Percentiles rank a stretch among this genome's conserved stretches.
phyloP scores from a whole-genome alignment of 1,140 invertebrate species.

The Diabrotica undecimpunctata region DNA sequence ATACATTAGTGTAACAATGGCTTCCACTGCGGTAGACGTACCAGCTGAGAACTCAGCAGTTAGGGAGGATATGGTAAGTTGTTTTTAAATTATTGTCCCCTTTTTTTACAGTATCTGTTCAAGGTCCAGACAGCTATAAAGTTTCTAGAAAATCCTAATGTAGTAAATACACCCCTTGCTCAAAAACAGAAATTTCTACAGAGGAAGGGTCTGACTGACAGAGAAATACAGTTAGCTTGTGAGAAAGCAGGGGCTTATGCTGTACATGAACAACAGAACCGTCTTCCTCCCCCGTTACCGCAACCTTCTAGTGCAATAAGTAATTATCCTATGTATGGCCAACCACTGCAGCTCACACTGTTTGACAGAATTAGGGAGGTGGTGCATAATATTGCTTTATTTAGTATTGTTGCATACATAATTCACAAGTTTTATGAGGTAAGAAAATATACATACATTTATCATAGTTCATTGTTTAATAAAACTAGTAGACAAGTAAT shows the following conservation, averaged over 20 bases:
- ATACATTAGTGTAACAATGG: conserved; percentile 4
- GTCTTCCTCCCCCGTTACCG: conserved; percentile 25
- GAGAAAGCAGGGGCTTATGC: conserved; percentile 55
- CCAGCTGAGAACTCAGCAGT: conserved; percentile 8
- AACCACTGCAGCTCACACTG: conserved; percentile 36
- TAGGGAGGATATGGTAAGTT: conserved; percentile 19
- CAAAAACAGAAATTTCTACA: conserved; percentile 77
- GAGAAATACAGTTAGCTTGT: conserved; percentile 72
- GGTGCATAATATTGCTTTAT: conserved; percentile 62
- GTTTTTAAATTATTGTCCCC: conserved; percentile 17
- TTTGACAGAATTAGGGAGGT: conserved; percentile 62
- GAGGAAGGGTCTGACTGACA: conserved; percentile 75
- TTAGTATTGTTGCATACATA: conserved; percentile 67
- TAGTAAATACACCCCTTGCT: conserved; percentile 65
- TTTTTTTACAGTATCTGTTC: conserved; percentile 23
- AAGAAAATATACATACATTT: neutral
- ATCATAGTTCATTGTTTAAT: no score
- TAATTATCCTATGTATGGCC: conserved; percentile 25
- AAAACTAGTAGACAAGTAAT: no score
- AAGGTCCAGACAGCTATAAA: conserved; percentile 81
- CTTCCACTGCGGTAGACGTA: conserved; percentile 2
- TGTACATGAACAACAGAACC: conserved; percentile 34
- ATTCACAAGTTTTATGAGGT: conserved; percentile 74
- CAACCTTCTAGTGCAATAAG: conserved; percentile 20
- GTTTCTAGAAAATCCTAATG: conserved; percentile 81